phyloP scores from a whole-genome alignment of 2,888 invertebrate species.

The Digitonthophagus gazella region DNA sequence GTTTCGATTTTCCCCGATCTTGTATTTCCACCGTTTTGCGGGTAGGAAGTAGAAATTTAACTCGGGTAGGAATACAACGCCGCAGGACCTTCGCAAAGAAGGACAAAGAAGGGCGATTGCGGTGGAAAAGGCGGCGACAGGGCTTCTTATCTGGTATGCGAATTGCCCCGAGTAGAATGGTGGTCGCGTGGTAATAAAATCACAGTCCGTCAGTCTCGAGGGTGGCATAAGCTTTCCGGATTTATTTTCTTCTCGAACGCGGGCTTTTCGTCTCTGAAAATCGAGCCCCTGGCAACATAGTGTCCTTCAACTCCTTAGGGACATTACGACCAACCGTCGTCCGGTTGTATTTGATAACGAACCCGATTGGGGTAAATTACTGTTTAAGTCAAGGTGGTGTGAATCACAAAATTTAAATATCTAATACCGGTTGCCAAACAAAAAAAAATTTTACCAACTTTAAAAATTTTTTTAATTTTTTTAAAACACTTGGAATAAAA shows the following conservation, averaged over 20 bases:
- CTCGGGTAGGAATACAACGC: not conserved
- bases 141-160: slow-evolving; percentile 27
- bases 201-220: slow-evolving; percentile 27
- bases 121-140: slow-evolving; percentile 19
- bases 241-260: slow-evolving; percentile 27
- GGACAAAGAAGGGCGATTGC: slow-evolving; percentile 7
- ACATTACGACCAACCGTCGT: not conserved
- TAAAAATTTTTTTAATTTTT: too few relatives aligned
- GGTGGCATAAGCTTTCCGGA: slow-evolving; percentile 37
- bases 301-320: not conserved
- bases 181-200: slow-evolving; percentile 22
- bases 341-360: not conserved
- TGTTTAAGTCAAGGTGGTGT: not conserved
- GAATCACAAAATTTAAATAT: too few relatives aligned
- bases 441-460: too few relatives aligned
- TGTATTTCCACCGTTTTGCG: too few relatives aligned
- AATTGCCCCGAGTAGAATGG: slow-evolving; percentile 19
- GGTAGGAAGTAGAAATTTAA: not conserved
- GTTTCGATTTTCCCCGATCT: not conserved
- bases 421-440: too few relatives aligned
- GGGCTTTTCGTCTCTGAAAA: not conserved
- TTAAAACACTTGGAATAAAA: too few relatives aligned
- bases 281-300: not conserved
- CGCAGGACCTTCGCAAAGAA: not conserved
- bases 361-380: not conserved